Base-by-base conservation (phyloP, 2,797 vertebrate species). In the Sebastes flavidus region DNA sequence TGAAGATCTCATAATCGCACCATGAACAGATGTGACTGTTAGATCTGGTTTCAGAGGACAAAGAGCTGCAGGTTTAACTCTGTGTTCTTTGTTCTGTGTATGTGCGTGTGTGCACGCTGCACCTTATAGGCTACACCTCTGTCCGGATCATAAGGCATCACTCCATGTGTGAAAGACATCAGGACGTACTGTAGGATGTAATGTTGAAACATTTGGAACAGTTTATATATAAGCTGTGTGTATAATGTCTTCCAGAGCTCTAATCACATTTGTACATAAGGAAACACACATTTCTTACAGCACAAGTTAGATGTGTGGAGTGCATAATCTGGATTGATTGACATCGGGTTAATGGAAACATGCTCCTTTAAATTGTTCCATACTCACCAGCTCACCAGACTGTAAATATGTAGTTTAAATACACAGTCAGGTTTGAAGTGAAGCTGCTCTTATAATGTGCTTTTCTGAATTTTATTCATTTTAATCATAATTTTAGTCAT, bases 1-100 rank as follows among this genome's bases (percentile, higher is more conserved):
- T 85, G 70, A 77, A 80, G 12, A 85, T 65, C 54, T 78, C 32
- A 71, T 65, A 78, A 65, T 58, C 30, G 12, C 14, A 75, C n/a
- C 36, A 10, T 42, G 65, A 58, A 49, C 65, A 73, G 65, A 61
- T n/a, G 59, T 52, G 52, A 18, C 65, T 30, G 38, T 73, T 75
- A 29, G 27, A 42, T 75, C 69, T 60, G 54, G 71, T 77, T 67
- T 75, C 67, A 75, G 38, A 75, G 56, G 66, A 36, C 12, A 18
- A 62, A 18, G 30, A 34, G 65, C 30, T 69, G 20, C 6, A 55
- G 29, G 30, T 6, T 54, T 9, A 22, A 55, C 27, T 34, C 16
- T 0, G 5, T 36, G 65, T 8, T 36, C 46, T 65, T 2, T 63
- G 13, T 32, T 11, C 2, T 27, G 24, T 29, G 5, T 36, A 65